These are phyloP conservation scores for Samia ricini DNA, from an alignment of 1,140 invertebrate genomes.

Conservation along the genomic window DNA sequence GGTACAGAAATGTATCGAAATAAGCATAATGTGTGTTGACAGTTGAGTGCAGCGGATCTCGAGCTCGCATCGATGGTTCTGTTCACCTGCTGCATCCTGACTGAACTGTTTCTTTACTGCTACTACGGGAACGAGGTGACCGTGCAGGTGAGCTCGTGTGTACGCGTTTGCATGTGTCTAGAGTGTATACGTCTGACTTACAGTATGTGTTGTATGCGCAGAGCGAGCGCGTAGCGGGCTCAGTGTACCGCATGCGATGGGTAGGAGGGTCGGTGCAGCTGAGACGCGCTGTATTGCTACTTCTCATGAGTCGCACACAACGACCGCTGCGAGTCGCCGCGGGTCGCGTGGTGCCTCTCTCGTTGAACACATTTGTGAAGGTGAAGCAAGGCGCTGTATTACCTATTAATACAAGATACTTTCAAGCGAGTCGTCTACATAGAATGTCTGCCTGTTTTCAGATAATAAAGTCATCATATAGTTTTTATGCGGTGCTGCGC, in stretches of 20 bases:
- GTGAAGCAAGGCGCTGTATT: constrained; percentile 17
- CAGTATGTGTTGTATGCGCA: constrained; percentile 15
- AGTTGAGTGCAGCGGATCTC: constrained; percentile 52
- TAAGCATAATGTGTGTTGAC: background rate
- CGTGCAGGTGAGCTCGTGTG: constrained; percentile 38
- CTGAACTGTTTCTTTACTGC: constrained; percentile 65
- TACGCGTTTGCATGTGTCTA: background rate
- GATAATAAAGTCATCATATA: constrained; percentile 66
- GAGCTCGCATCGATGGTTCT: constrained; percentile 65
- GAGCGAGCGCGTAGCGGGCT: constrained; percentile 40
- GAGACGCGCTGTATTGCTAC: constrained; percentile 41
- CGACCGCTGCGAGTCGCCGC: constrained; percentile 58
- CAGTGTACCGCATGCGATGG: constrained; percentile 53
- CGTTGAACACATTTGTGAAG: constrained; percentile 61
- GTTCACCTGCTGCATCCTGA: constrained; percentile 63
- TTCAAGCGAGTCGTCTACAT: background rate
- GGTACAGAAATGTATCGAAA: no score
- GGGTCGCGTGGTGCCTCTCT: constrained; percentile 59
- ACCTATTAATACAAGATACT: background rate
- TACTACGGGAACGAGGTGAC: constrained; percentile 65
- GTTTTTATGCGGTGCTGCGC: constrained; percentile 60
- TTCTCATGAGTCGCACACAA: constrained; percentile 53
- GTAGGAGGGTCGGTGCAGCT: constrained; percentile 12
- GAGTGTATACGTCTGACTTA: background rate
- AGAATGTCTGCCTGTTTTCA: constrained; percentile 33